Evolutionary conservation across 2,888 invertebrate species (phyloP), one percentile per base, ranked within the genome.

Genomic region (Latrodectus hesperus): DNA sequence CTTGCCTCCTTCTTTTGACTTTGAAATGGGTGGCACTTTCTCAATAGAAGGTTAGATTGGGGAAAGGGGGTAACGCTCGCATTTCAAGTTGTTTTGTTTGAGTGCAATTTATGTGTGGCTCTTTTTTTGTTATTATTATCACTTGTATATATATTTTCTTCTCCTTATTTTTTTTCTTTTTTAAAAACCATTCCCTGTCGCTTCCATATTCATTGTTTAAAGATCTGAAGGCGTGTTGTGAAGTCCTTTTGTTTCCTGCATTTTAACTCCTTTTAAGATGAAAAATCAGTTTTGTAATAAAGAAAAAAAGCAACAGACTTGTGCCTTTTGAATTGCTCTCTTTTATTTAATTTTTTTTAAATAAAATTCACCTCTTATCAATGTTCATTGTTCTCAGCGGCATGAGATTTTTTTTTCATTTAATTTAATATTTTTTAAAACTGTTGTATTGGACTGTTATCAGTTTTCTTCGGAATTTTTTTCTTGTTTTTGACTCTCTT

Each of bases 191-290:
- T 76, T 76, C 72, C 86, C 67, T 86, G 86, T 76, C 81, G 76
- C 86, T 81, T 76, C 73, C 72, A 53, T 77, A 71, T 81, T 71
- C 81, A 75, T 86, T 86, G 86, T 86, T 81, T 81, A 86, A 86
- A 86, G 86, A 86, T 86, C 77, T 86, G 75, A 52, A 79, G 80
- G 60, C 60, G 80, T 64, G 55, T 49, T 72, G 75, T 67, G 76
- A 53, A 72, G 38, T 81, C 49, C 55, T 71, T 72, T 86, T 86
- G 81, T 81, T 86, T 86, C 75, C 86, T 38, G 74, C 26, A 72
- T 77, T 85, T 86, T 78, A 76, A 71, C 81, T 67, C 78, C 22
- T 53, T 16, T 26, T 49, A 64, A 71, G 84, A 78, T 68, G 67
- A 68, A 76, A 76, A 79, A n/a, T 53, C n/a, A n/a, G 14, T 22